A percentile compares a stretch with the other conserved stretches of the same genome.
phyloP scores from a whole-genome alignment of 2,888 invertebrate genomes.

The Thereva nobilitata region DNA sequence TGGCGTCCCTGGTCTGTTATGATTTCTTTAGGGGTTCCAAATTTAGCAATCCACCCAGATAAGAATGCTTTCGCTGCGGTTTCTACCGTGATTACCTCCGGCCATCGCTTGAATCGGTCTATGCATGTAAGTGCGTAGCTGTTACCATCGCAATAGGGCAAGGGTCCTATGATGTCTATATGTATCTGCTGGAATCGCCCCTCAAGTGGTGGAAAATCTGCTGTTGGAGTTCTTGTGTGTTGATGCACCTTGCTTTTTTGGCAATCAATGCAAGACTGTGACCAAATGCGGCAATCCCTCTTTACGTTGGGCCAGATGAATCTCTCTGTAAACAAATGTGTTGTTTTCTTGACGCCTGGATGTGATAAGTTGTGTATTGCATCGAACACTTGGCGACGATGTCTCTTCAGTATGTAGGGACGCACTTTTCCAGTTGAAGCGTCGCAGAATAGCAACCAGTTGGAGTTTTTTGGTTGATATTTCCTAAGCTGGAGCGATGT shows the following conservation, averaged over 20 bases:
- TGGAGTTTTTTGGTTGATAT: background rate
- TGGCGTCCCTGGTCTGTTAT: background rate
- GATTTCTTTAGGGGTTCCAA: background rate
- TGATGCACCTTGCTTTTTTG: background rate
- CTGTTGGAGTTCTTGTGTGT: background rate
- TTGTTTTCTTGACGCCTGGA: slow-evolving; percentile 1
- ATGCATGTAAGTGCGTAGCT: background rate
- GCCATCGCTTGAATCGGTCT: background rate
- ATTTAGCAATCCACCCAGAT: background rate
- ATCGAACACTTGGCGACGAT: background rate
- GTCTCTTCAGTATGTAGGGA: background rate
- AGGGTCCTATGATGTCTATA: too few relatives aligned
- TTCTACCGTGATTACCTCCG: background rate
- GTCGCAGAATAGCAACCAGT: background rate
- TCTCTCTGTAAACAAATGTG: background rate
- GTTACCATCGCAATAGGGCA: background rate
- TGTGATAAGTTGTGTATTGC: background rate
- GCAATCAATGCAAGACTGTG: background rate
- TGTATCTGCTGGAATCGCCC: too few relatives aligned
- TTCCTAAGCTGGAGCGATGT: background rate
- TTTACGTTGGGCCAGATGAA: background rate
- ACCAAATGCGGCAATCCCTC: too few relatives aligned
- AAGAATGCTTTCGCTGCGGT: background rate
- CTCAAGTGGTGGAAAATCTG: too few relatives aligned
- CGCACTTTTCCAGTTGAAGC: background rate